Percentiles rank a stretch among this genome's conserved stretches.
Evolutionary conservation across 2,888 invertebrate genomes (phyloP).

Genomic region (Anodontia alba): DNA sequence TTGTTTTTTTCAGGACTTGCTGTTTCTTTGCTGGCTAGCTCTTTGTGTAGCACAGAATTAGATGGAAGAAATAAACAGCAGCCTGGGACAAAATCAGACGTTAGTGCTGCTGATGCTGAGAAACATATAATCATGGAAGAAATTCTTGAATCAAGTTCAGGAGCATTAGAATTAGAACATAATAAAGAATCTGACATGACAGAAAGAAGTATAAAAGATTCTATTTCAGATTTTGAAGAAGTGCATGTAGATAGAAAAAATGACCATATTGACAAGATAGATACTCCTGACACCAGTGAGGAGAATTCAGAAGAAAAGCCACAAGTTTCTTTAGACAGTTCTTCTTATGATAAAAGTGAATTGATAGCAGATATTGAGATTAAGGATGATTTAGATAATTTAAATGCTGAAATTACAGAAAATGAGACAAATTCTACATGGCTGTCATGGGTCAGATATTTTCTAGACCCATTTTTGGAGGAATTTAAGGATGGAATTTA

Average conservation of each 20-base stretch:
- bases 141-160: not conserved
- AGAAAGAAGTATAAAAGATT: too few relatives aligned
- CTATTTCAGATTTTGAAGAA: not conserved
- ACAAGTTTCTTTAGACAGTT: not conserved
- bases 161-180: not conserved
- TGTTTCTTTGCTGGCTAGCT: not conserved
- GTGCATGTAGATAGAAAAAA: too few relatives aligned
- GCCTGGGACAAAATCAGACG: not conserved
- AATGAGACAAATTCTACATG: slow-evolving; percentile 34
- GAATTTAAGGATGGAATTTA: slow-evolving; percentile 67
- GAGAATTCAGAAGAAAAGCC: not conserved
- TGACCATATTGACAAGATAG: too few relatives aligned
- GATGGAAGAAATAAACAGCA: not conserved
- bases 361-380: too few relatives aligned
- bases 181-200: not conserved
- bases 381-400: too few relatives aligned
- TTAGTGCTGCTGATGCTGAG: not conserved
- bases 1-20: not conserved
- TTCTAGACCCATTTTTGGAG: slow-evolving; percentile 71
- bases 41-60: not conserved
- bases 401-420: too few relatives aligned
- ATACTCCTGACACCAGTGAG: too few relatives aligned
- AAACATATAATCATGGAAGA: not conserved
- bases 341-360: not conserved
- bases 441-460: slow-evolving; percentile 56